These are phyloP conservation scores for Ceratina australensis DNA, from an alignment of 1,140 invertebrate species.

Conservation along the genomic window DNA sequence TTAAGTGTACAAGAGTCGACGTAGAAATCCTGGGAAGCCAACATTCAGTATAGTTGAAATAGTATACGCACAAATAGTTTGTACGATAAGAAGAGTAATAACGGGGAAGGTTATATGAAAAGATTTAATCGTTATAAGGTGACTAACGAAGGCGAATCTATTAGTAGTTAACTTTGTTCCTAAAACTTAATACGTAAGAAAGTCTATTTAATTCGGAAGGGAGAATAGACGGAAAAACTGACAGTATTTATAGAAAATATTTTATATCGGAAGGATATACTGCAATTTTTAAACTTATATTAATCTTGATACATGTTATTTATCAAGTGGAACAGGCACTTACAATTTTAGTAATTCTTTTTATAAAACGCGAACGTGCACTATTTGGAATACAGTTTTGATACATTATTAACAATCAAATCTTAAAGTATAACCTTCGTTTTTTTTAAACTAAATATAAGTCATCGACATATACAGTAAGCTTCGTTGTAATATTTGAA, in stretches of 20 bases:
- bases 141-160: not conserved
- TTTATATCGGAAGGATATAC: slow-evolving; percentile 16
- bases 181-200: not conserved
- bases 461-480: not conserved
- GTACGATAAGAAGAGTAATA: not conserved
- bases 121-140: slow-evolving; percentile 7
- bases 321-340: not conserved
- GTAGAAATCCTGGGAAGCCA: not conserved
- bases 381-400: not conserved
- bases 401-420: slow-evolving; percentile 11
- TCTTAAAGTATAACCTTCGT: slow-evolving; percentile 28
- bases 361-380: not conserved
- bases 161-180: not conserved
- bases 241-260: slow-evolving; percentile 44
- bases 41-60: slow-evolving; percentile 8
- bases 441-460: not conserved
- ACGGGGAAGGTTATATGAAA: slow-evolving; percentile 32
- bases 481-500: not conserved
- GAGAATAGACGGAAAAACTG: slow-evolving; percentile 23
- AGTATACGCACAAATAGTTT: slow-evolving; percentile 17
- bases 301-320: slow-evolving; percentile 3
- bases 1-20: not conserved
- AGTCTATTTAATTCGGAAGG: slow-evolving; percentile 6
- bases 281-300: not conserved
- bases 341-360: not conserved